Base-by-base conservation (phyloP, 2,113 vertebrate genomes). In the Accipiter virgatus region DNA sequence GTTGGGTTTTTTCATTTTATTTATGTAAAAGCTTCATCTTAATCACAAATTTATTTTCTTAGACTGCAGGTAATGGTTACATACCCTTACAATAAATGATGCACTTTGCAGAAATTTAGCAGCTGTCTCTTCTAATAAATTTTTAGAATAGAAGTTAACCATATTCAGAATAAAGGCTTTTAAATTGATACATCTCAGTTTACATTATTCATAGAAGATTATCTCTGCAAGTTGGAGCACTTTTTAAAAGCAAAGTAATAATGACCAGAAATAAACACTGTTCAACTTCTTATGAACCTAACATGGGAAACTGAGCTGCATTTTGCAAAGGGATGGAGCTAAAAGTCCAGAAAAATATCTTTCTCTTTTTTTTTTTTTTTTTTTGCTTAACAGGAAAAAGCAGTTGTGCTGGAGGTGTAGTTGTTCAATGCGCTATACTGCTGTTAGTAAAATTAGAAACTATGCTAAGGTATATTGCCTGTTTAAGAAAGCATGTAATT, bases 381-480 rank as follows among this genome's bases (percentile, higher is more conserved):
- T 59, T 65, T 14, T 18, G 18, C 15, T 50, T 10, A 40, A 23
- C 18, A 63, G 36, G 25, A 47, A 81, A 61, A 75, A 66, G 9
- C 17, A 50, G 1, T 19, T 36, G 23, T 11, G 26, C 55, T 61
- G 50, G 14, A 68, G 52, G 4, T 53, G 14, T 36, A 21, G 25
- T 17, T 53, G 25, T 61, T 43, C 9, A 38, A 16, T 63, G 36
- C 47, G 8, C 50, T 71, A 0, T 78, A 11, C 5, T 43, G 40
- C 38, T 84, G 11, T 38, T 62, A 29, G 3, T 56, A 4, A 40
- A 38, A 25, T n/a, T 10, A 80, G 38, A 81, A 79, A 27, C 40
- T 31, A 0, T 13, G 26, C 21, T 53, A 2, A 18, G 29, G n/a
- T 67, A 7, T 7, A 4, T 1, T 55, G 31, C 31, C 48, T 34